These are phyloP conservation scores for Grapholita molesta DNA, from an alignment of 1,140 invertebrate species.

Conservation along the genomic window DNA sequence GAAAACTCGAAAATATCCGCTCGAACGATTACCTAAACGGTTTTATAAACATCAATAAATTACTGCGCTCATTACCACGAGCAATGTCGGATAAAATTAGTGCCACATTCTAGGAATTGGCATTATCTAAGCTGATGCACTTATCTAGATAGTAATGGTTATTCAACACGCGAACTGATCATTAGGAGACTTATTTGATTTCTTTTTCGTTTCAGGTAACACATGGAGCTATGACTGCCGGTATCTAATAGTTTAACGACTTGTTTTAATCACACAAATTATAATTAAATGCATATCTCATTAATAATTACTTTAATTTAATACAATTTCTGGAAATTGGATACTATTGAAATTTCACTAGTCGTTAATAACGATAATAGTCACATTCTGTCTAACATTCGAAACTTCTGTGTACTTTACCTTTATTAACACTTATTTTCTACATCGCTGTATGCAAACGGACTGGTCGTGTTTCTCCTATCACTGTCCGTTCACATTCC, in stretches of 20 bases:
- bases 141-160: background rate
- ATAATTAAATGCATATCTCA: background rate
- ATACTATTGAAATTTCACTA: background rate
- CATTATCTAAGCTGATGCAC: background rate
- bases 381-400: background rate
- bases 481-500: slow-evolving; percentile 21
- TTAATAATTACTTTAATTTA: background rate
- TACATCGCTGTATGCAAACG: slow-evolving; percentile 15
- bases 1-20: background rate
- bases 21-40: too few species aligned
- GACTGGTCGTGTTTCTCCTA: slow-evolving; percentile 13
- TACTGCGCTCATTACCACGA: background rate
- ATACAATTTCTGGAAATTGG: background rate
- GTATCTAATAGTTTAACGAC: background rate
- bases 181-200: background rate
- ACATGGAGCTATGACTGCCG: background rate
- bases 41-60: background rate
- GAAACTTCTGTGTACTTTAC: slow-evolving; percentile 1
- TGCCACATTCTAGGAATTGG: background rate
- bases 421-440: slow-evolving; percentile 1
- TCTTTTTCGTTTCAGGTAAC: background rate
- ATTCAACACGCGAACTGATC: background rate
- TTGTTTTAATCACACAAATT: background rate
- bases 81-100: background rate
- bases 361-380: background rate